These are phyloP conservation scores for Cyphomyrus plagiostoma DNA, from an alignment of 2,113 vertebrate species.

Conservation along the genomic window DNA sequence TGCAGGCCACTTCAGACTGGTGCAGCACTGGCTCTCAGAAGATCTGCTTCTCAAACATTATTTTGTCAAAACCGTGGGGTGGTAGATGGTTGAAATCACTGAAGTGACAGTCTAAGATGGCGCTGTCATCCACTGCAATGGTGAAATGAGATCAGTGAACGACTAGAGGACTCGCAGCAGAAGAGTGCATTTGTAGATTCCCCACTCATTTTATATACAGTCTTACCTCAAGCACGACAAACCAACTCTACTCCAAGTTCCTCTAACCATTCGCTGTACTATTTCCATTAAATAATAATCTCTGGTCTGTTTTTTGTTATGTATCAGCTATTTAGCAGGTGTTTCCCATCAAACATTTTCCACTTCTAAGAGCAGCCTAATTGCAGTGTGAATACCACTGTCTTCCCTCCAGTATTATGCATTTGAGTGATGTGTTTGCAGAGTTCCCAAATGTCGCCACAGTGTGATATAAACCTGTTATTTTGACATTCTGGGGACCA, in stretches of 20 bases:
- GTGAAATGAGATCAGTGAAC: neutral
- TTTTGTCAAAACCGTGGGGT: slow-evolving; percentile 94
- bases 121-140: slow-evolving; percentile 90
- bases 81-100: slow-evolving; percentile 92
- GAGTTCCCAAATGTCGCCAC: neutral
- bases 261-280: neutral
- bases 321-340: neutral
- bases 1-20: neutral
- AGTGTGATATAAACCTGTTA: no score
- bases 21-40: slow-evolving; percentile 63
- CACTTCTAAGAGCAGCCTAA: neutral
- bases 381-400: neutral
- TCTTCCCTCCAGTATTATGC: neutral
- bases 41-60: slow-evolving; percentile 97
- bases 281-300: neutral
- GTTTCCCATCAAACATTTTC: neutral
- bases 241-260: neutral
- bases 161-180: neutral
- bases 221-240: neutral
- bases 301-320: neutral
- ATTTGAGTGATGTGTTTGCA: neutral
- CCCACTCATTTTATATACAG: neutral
- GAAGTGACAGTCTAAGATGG: slow-evolving; percentile 98
- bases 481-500: no score
- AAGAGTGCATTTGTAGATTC: neutral